Conservation (phyloP, 2,797 vertebrate genomes). For the Coracias cyanogaster region DNA sequence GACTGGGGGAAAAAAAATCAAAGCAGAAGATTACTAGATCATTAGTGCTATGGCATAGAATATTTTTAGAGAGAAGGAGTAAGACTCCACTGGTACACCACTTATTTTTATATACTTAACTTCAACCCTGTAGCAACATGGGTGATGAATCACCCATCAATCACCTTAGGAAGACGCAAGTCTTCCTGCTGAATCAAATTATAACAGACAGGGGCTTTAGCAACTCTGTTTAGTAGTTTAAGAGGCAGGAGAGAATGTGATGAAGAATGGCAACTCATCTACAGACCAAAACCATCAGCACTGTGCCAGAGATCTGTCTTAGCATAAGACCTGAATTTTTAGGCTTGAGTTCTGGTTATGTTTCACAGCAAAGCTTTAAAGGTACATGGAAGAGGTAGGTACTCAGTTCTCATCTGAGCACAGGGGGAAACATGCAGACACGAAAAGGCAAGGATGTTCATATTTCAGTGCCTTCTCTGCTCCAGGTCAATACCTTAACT, state of each 20-base stretch:
- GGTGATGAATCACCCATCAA: not conserved
- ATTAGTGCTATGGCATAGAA: not conserved
- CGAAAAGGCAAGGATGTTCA: not conserved
- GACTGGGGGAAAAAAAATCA: not conserved
- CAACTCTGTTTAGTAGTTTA: not conserved
- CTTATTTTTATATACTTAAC: not conserved
- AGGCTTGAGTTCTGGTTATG: not conserved
- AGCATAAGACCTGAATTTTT: not conserved
- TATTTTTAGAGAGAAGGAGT: not conserved
- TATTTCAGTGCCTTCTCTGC: not conserved
- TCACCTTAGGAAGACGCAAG: not conserved
- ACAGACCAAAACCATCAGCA: not conserved
- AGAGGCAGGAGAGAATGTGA: not conserved
- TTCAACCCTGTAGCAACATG: not conserved
- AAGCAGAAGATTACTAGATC: not conserved
- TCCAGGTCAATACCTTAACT: not conserved
- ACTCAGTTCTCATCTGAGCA: not conserved
- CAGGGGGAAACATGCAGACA: accelerated
- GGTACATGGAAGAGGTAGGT: not conserved
- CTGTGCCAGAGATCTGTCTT: not conserved
- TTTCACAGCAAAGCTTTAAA: not conserved
- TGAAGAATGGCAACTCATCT: not conserved
- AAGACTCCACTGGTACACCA: not conserved
- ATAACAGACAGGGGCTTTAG: not conserved
- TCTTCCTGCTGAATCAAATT: not conserved